phyloP scores from a whole-genome alignment of 2,113 vertebrate species.

The Coracopsis vasa region DNA sequence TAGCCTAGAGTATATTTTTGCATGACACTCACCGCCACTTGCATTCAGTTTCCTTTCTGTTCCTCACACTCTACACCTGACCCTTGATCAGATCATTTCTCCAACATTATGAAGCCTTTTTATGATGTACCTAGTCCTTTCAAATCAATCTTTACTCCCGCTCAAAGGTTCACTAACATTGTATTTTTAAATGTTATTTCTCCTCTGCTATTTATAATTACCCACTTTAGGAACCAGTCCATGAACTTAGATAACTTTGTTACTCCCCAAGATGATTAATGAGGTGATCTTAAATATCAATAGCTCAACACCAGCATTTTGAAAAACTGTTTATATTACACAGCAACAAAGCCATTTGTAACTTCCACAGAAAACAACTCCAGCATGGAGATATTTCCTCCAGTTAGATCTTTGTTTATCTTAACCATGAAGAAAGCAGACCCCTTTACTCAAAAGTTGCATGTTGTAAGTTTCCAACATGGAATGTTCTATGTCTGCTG shows the following conservation, averaged over 20 bases:
- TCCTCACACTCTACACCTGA: background rate
- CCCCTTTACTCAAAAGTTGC: background rate
- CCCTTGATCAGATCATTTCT: background rate
- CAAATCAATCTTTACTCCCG: background rate
- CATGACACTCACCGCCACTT: background rate
- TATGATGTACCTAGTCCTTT: background rate
- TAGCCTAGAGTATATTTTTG: background rate
- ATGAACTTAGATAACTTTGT: slow-evolving; percentile 61
- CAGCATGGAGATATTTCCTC: slow-evolving; percentile 57
- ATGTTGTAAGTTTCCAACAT: slow-evolving; percentile 18
- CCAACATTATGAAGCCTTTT: background rate
- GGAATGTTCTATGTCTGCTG: slow-evolving; percentile 42
- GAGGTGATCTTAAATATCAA: slow-evolving; percentile 70
- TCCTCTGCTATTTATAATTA: slow-evolving; percentile 48
- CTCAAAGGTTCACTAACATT: background rate
- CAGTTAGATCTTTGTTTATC: slow-evolving; percentile 63
- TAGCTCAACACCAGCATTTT: slow-evolving; percentile 55
- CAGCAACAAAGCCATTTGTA: slow-evolving; percentile 58
- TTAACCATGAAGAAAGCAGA: slow-evolving; percentile 62
- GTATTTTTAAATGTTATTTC: background rate
- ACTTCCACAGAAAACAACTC: slow-evolving; percentile 14
- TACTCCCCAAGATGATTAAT: slow-evolving; percentile 72
- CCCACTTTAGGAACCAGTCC: slow-evolving; percentile 40
- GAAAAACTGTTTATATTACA: slow-evolving; percentile 62
- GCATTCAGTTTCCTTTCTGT: background rate